Evolutionary conservation across 1,140 invertebrate species (phyloP).

Genomic region (Caenorhabditis briggsae): DNA sequence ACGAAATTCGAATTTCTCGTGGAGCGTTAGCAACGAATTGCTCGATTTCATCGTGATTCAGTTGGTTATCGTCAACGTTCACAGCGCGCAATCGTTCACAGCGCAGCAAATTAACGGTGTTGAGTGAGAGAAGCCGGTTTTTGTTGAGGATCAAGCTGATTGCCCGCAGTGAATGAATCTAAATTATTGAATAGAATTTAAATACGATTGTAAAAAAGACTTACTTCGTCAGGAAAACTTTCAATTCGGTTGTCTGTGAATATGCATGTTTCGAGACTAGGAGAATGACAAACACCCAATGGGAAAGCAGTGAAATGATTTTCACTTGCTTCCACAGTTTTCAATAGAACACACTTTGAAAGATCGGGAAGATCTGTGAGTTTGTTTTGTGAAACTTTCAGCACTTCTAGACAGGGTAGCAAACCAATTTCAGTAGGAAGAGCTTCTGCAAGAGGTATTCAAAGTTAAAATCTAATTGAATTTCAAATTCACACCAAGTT

Average conservation of each 20-base stretch:
- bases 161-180: slow-evolving; percentile 41
- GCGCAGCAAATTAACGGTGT: slow-evolving; percentile 42
- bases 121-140: slow-evolving; percentile 45
- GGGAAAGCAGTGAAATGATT: slow-evolving; percentile 11
- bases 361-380: slow-evolving; percentile 10
- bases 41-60: slow-evolving; percentile 39
- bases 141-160: slow-evolving; percentile 37
- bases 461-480: background rate
- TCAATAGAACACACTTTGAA: slow-evolving; percentile 8
- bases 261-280: background rate
- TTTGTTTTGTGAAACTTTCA: slow-evolving; percentile 28
- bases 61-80: slow-evolving; percentile 33
- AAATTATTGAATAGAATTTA: background rate
- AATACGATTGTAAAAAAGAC: background rate
- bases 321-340: slow-evolving; percentile 4
- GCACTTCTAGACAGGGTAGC: background rate
- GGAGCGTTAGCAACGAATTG: slow-evolving; percentile 10
- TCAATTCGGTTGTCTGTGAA: slow-evolving; percentile 35
- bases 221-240: background rate
- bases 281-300: background rate
- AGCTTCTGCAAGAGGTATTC: background rate
- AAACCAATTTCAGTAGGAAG: background rate
- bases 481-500: background rate
- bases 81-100: slow-evolving; percentile 36
- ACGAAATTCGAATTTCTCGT: slow-evolving; percentile 30